Evolutionary conservation across 2,888 invertebrate species (phyloP).

Genomic region (Leptodirus hochenwartii): DNA sequence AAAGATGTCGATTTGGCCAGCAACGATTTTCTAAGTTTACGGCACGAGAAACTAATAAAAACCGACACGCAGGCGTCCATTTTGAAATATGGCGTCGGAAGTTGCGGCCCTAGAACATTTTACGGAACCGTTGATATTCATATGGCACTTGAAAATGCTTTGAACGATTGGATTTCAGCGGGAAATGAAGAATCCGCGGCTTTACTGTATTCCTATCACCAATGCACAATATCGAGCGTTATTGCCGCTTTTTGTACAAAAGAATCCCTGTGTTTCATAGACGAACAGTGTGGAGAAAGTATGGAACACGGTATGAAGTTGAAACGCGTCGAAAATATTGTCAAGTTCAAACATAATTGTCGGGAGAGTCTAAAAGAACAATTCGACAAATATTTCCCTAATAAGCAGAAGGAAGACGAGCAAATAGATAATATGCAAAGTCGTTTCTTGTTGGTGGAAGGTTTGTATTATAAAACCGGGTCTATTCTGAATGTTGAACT

Average conservation of each 20-base stretch:
- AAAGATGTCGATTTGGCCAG: slow-evolving; percentile 51
- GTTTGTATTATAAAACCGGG: slow-evolving; percentile 79
- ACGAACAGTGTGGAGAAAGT: neutral
- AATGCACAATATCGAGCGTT: no score
- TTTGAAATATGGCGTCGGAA: slow-evolving; percentile 84
- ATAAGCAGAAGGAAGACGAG: neutral
- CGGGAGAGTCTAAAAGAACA: slow-evolving; percentile 3
- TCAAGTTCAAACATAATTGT: slow-evolving; percentile 3
- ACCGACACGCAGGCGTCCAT: slow-evolving; percentile 54
- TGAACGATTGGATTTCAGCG: no score
- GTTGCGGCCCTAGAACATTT: slow-evolving; percentile 90
- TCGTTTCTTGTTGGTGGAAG: slow-evolving; percentile 76
- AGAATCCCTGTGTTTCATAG: no score
- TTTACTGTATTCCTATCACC: no score
- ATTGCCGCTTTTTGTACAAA: no score
- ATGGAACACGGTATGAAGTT: neutral
- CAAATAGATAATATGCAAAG: slow-evolving; percentile 17
- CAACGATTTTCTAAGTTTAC: slow-evolving; percentile 57
- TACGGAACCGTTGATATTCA: slow-evolving; percentile 92
- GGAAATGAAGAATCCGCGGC: no score
- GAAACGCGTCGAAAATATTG: slow-evolving; percentile 7
- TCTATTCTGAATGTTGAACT: slow-evolving; percentile 71
- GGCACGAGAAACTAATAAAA: slow-evolving; percentile 53
- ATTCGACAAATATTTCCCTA: neutral
- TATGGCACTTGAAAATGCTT: no score